Evolutionary conservation across 2,113 vertebrate species (phyloP).

Genomic region (Strix aluco): DNA sequence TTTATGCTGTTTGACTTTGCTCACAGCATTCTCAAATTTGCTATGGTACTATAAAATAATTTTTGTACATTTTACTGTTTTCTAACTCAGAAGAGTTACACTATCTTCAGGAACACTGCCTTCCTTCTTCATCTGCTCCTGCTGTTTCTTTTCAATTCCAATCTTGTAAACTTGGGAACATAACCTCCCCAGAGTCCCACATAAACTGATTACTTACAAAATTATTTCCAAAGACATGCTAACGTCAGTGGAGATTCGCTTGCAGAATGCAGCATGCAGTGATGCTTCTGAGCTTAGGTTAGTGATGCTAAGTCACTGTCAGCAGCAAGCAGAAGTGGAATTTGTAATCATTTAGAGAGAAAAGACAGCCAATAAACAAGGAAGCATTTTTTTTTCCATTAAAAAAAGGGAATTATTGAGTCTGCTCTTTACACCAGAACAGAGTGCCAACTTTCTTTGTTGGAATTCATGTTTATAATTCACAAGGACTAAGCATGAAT

Average conservation of each 20-base stretch:
- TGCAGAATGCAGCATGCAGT: not conserved
- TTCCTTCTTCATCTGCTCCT: not conserved
- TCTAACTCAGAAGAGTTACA: not conserved
- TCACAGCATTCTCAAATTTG: not conserved
- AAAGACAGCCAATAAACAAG: not conserved
- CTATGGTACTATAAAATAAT: not conserved
- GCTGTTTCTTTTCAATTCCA: not conserved
- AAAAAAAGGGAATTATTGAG: not conserved
- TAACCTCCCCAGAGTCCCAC: not conserved
- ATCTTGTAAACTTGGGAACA: not conserved
- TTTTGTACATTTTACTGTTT: not conserved
- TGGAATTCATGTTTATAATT: not conserved
- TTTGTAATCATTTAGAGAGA: not conserved
- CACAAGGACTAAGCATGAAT: not conserved
- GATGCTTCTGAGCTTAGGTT: not conserved
- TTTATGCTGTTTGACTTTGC: not conserved
- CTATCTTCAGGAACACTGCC: not conserved
- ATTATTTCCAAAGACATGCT: not conserved
- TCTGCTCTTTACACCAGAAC: not conserved
- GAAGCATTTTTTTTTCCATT: not conserved
- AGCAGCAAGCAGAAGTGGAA: not conserved
- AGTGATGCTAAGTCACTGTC: not conserved
- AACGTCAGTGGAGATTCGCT: not conserved
- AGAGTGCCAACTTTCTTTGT: not conserved
- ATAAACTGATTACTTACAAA: not conserved